Base-by-base conservation (phyloP, 2,113 vertebrate species). In the Cottus gobio region DNA sequence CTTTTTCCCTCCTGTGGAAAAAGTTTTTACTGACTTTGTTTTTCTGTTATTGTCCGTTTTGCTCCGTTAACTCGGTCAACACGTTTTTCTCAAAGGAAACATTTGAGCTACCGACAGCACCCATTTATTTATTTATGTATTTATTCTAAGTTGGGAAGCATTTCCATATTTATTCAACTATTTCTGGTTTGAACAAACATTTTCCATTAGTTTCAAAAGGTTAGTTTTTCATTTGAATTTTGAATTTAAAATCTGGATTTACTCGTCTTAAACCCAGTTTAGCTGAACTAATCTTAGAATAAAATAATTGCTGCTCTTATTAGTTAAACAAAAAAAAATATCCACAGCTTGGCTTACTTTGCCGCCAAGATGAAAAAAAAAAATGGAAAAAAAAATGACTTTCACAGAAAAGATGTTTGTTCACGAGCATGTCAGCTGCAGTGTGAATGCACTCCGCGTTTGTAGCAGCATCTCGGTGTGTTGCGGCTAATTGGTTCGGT, bases 331-430 rank as follows among this genome's bases (percentile, higher is more conserved):
- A n/a, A 13, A 20, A 36, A 37, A 11, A n/a, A 18, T 20, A 36
- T 7, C 4, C 31, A 37, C 20, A 37, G 31, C 31, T 36, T 26
- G 48, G 60, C 64, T 70, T 20, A 8, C 28, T 65, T 48, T 65
- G n/a, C 36, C 31, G 68, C n/a, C 46, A 37, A 77, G 62, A 78
- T 66, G 26, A 67, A 42, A 58, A 31, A 30, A 5, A 77, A 42
- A 67, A 50, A 70, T 20, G n/a, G n/a, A n/a, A n/a, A n/a, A n/a
- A 34, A 30, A 3, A 76, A 4, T 12, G 7, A 60, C 54, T 79
- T 65, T 26, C 26, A 54, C 31, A 16, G 34, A 37, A 52, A 22
- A 66, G 5, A 16, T 16, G 24, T 77, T 72, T 44, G 37, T 7
- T 10, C 3, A 42, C 16, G 4, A 8, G 22, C 60, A 9, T 56